Base-by-base conservation (phyloP, 2,113 vertebrate species). In the Lampris megalopsis region DNA sequence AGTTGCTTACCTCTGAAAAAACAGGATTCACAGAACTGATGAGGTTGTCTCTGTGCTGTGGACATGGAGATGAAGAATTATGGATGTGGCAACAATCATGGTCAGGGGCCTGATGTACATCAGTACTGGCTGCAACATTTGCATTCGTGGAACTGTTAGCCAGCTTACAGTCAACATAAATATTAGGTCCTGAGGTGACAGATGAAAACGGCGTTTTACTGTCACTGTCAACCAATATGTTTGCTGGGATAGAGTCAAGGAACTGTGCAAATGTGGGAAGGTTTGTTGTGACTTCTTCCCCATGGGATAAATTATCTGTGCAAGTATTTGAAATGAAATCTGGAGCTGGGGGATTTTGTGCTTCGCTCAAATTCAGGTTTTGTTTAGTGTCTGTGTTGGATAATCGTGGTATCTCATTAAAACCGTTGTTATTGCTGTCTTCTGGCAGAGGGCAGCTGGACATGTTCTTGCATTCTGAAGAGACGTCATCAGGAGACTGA, bases 1-100 rank as follows among this genome's bases (percentile, higher is more conserved):
- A 90, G 45, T 87, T 91, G 24, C 89, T 83, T 0, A 91, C 57
- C 24, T 81, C 92, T 1, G 89, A 92, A 0, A 86, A 86, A 9
- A 58, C 60, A 3, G 82, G 86, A 53, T 86, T 89, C 9, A 83
- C 71, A 38, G 88, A 90, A 71, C 53, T 52, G 76, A 47, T 82
- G 10, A 45, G 4, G 68, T 9, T 42, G 40, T 62, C 59, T 66
- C 79, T 82, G 6, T 10, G 47, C 1, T n/a, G 35, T 10, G 8
- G 13, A 56, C 52, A 47, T 5, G 35, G 40, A 35, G 42, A 9
- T 24, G 59, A 62, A 1, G 45, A 7, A 41, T 4, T 69, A 10
- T 42, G 41, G 37, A 36, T 36, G 42, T 45, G 66, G 9, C 71
- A 38, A 0, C 43, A 35, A 6, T 58, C 11, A n/a, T 58, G 49